phyloP scores from a whole-genome alignment of 2,888 invertebrate species.

The Eustalomyia histrio region DNA sequence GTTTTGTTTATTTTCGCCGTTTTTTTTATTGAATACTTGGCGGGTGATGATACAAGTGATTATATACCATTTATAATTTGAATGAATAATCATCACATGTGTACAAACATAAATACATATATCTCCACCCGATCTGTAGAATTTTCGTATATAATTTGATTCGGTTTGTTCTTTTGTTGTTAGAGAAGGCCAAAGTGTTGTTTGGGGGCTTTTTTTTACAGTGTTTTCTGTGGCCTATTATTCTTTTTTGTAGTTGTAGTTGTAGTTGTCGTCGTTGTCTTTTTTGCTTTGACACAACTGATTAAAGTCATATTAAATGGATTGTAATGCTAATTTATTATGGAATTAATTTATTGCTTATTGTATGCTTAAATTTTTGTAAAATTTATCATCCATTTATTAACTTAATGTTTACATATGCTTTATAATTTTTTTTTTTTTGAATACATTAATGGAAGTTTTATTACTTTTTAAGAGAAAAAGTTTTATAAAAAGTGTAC shows the following conservation, averaged over 20 bases:
- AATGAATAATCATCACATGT: slow-evolving; percentile 35
- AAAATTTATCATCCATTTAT: not conserved
- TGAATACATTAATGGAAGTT: too few relatives aligned
- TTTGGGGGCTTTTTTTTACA: not conserved
- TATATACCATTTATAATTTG: slow-evolving; percentile 27
- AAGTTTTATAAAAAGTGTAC: too few relatives aligned
- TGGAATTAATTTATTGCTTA: slow-evolving; percentile 47
- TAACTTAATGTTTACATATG: too few relatives aligned
- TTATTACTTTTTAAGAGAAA: too few relatives aligned
- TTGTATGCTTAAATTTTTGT: not conserved
- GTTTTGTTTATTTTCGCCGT: not conserved
- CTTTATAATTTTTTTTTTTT: too few relatives aligned
- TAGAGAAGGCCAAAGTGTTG: not conserved
- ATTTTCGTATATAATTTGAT: not conserved
- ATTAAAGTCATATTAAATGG: slow-evolving; percentile 57
- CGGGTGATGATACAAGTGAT: slow-evolving; percentile 8
- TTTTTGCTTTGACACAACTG: slow-evolving; percentile 46
- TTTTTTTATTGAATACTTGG: slow-evolving; percentile 32
- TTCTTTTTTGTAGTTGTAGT: too few relatives aligned
- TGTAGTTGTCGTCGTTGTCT: too few relatives aligned
- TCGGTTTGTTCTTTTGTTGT: not conserved
- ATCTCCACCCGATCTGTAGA: not conserved
- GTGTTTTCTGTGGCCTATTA: not conserved
- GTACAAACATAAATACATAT: not conserved
- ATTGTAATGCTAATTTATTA: slow-evolving; percentile 52